These are phyloP conservation scores for Tragelaphus strepsiceros DNA, from an alignment of 2,113 vertebrate species.

Conservation along the genomic window DNA sequence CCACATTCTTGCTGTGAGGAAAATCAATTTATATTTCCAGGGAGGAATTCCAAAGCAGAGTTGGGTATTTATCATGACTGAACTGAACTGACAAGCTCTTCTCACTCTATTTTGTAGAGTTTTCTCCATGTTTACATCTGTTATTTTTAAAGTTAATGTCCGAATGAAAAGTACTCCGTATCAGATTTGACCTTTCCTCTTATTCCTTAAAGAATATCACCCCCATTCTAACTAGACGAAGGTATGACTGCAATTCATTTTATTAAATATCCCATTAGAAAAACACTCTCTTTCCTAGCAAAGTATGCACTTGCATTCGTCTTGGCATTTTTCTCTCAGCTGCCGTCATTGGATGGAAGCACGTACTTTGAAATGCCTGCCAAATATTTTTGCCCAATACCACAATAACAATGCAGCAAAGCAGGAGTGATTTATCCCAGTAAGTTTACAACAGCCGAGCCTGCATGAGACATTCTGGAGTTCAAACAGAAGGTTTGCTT, in stretches of 20 bases:
- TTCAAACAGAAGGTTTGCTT: not conserved
- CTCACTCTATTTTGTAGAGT: slow-evolving; percentile 13
- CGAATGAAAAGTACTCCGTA: not conserved
- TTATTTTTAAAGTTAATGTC: slow-evolving; percentile 18
- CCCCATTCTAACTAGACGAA: slow-evolving; percentile 46
- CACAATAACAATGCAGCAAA: slow-evolving; percentile 78
- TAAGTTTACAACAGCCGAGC: slow-evolving; percentile 41
- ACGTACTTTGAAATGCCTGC: slow-evolving; percentile 82
- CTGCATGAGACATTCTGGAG: slow-evolving; percentile 29
- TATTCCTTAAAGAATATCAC: slow-evolving; percentile 7
- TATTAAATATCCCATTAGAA: slow-evolving; percentile 62
- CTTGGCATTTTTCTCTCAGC: slow-evolving; percentile 75
- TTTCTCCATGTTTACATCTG: slow-evolving; percentile 45
- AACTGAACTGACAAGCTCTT: slow-evolving; percentile 52
- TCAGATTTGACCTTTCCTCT: not conserved
- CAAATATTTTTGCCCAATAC: slow-evolving; percentile 82
- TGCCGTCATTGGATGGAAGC: slow-evolving; percentile 78
- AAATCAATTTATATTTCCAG: slow-evolving; percentile 76
- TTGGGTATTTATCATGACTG: slow-evolving; percentile 63
- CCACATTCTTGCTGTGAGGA: slow-evolving; percentile 63
- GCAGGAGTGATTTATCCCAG: slow-evolving; percentile 73
- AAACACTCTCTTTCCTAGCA: slow-evolving; percentile 57
- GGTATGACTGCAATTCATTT: slow-evolving; percentile 57
- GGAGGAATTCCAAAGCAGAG: slow-evolving; percentile 68
- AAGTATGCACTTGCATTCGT: slow-evolving; percentile 73